These are phyloP conservation scores for Drosophila biarmipes DNA, from an alignment of 1,140 invertebrate genomes.

Conservation along the genomic window DNA sequence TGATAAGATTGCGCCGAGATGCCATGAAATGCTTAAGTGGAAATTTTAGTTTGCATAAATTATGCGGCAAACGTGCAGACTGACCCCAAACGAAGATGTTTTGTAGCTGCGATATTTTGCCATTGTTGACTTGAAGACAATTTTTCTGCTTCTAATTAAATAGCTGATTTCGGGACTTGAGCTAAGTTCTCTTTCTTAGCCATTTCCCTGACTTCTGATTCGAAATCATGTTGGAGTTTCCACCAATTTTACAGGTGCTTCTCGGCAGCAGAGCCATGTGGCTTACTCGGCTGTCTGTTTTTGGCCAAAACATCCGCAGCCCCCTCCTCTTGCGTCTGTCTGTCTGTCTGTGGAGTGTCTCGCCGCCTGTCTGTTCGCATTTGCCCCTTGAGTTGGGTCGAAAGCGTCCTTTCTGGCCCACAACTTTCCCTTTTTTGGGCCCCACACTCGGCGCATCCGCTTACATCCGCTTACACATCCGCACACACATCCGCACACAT, in stretches of 20 bases:
- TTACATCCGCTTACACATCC: slow-evolving; percentile 4
- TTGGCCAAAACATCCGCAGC: background rate
- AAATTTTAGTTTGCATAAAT: slow-evolving; percentile 77
- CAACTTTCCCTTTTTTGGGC: slow-evolving; percentile 51
- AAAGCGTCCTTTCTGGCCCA: background rate
- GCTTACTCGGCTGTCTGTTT: background rate
- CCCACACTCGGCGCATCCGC: slow-evolving; percentile 9
- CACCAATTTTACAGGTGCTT: too few species aligned
- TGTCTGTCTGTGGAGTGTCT: slow-evolving; percentile 62
- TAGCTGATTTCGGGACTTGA: too few species aligned
- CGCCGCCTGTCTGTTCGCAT: slow-evolving; percentile 58
- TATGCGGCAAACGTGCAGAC: slow-evolving; percentile 60
- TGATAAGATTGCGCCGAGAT: slow-evolving; percentile 39
- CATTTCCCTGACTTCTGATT: too few species aligned
- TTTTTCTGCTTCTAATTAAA: background rate
- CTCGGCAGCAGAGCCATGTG: too few species aligned
- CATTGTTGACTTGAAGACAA: background rate
- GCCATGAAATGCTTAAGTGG: slow-evolving; percentile 65
- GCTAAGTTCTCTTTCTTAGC: too few species aligned
- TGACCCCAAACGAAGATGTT: slow-evolving; percentile 26
- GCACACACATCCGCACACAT: slow-evolving; percentile 21
- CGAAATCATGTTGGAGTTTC: too few species aligned
- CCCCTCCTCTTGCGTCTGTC: slow-evolving; percentile 3
- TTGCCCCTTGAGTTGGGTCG: slow-evolving; percentile 64
- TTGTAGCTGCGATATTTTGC: background rate